Percentiles rank a stretch among this genome's conserved stretches.
Evolutionary conservation across 2,797 vertebrate genomes (phyloP).

Genomic region (Sylvilagus floridanus): DNA sequence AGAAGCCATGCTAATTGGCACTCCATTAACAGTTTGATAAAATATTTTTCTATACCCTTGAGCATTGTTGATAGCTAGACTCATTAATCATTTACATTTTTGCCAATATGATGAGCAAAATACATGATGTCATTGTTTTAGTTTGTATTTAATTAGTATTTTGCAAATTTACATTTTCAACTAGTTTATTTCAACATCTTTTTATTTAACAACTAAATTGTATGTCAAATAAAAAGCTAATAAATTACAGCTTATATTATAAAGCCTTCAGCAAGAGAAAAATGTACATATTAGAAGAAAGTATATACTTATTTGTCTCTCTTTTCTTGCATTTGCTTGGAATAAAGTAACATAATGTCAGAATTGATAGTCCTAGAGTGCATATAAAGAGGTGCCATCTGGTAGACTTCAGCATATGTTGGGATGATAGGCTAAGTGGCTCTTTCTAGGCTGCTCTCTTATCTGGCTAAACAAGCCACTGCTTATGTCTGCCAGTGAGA

Average conservation of each 20-base stretch:
- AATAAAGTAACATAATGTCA: background rate
- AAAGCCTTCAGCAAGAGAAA: background rate
- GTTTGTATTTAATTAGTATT: background rate
- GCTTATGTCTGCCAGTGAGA: background rate
- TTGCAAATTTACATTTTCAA: constrained; percentile 22
- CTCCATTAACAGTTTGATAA: background rate
- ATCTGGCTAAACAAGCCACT: background rate
- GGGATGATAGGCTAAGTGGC: background rate
- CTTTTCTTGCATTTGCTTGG: background rate
- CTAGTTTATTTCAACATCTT: background rate
- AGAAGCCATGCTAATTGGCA: background rate
- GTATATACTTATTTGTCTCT: background rate
- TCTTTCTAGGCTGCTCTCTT: background rate
- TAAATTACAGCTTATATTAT: background rate
- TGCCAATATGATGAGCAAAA: background rate
- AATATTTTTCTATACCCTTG: constrained; percentile 22
- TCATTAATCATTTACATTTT: background rate
- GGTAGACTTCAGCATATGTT: background rate
- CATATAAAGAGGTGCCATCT: background rate
- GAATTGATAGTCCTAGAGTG: background rate
- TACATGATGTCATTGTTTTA: background rate
- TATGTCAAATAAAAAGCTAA: background rate
- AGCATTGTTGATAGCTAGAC: background rate
- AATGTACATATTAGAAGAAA: background rate
- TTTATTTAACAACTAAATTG: constrained; percentile 4